phyloP scores from a whole-genome alignment of 1,140 invertebrate genomes.

The Ostrea edulis region DNA sequence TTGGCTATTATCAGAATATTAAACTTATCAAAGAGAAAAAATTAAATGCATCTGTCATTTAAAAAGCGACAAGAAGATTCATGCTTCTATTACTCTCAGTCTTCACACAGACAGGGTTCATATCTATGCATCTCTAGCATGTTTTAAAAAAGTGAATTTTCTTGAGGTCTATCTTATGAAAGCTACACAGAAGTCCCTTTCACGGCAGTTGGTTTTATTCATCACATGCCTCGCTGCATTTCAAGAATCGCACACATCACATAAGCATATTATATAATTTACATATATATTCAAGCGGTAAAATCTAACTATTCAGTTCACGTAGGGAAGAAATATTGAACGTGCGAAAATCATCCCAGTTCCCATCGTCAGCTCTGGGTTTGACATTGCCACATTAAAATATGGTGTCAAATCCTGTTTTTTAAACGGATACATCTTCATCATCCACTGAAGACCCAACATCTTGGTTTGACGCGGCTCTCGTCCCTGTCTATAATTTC shows the following conservation, averaged over 20 bases:
- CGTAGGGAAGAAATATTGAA: constrained; percentile 34
- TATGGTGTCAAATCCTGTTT: background rate
- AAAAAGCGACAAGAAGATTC: constrained; percentile 16
- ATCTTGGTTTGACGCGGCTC: background rate
- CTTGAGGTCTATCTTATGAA: background rate
- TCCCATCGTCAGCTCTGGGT: constrained; percentile 7
- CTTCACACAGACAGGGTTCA: background rate
- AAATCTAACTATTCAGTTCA: constrained; percentile 28
- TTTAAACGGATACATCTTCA: constrained; percentile 3
- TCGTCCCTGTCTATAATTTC: background rate
- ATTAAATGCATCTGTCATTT: constrained; percentile 36
- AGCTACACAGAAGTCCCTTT: background rate
- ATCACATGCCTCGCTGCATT: constrained; percentile 17
- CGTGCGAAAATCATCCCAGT: background rate
- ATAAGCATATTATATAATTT: constrained; percentile 36
- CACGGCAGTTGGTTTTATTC: constrained; percentile 6
- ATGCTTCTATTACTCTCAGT: background rate
- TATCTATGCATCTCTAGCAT: background rate
- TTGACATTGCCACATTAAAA: background rate
- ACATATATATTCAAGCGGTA: constrained; percentile 34
- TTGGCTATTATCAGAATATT: constrained; percentile 30
- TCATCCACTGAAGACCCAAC: background rate
- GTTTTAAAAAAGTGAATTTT: background rate
- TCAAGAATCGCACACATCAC: constrained; percentile 1
- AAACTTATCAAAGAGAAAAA: constrained; percentile 24